Percentiles rank a stretch among this genome's conserved stretches.
Evolutionary conservation across 2,888 invertebrate genomes (phyloP).

Genomic region (Crocallis elinguaria): DNA sequence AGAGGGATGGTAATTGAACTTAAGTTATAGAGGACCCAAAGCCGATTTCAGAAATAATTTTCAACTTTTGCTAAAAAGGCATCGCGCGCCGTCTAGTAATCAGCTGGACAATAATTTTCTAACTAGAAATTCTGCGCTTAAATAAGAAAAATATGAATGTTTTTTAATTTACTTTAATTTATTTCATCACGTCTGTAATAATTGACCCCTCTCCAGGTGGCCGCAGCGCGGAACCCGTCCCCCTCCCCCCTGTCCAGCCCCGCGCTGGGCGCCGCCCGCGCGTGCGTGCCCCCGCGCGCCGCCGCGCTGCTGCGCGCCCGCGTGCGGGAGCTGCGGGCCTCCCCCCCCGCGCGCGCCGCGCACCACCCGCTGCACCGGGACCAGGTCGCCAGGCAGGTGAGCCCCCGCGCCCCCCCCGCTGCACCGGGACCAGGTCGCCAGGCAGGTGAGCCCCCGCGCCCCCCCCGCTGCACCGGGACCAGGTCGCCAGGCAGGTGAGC

Average conservation of each 20-base stretch:
- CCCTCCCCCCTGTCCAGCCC: conserved; percentile 10
- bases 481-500: conserved; percentile 22
- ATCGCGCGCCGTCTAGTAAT: too few species aligned
- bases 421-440: conserved; percentile 52
- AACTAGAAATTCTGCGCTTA: too few species aligned
- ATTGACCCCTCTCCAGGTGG: conserved; percentile 43
- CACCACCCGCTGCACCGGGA: neutral
- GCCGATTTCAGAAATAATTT: too few species aligned
- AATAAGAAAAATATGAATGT: too few species aligned
- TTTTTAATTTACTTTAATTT: too few species aligned
- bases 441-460: conserved; percentile 54
- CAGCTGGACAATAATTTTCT: too few species aligned
- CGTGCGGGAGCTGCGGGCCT: conserved; percentile 89
- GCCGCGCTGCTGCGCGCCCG: conserved; percentile 93
- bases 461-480: conserved; percentile 11
- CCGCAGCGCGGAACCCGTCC: conserved; percentile 44
- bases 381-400: neutral
- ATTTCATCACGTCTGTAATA: too few species aligned
- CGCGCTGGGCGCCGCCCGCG: conserved; percentile 27
- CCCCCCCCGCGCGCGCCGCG: neutral
- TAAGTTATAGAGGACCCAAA: too few species aligned
- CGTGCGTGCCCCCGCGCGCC: conserved; percentile 88
- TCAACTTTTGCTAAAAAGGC: too few species aligned
- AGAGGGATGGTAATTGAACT: too few species aligned
- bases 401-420: conserved; percentile 90